These are phyloP conservation scores for Zaprionus kolodkinae DNA, from an alignment of 1,140 invertebrate genomes.

Conservation along the genomic window DNA sequence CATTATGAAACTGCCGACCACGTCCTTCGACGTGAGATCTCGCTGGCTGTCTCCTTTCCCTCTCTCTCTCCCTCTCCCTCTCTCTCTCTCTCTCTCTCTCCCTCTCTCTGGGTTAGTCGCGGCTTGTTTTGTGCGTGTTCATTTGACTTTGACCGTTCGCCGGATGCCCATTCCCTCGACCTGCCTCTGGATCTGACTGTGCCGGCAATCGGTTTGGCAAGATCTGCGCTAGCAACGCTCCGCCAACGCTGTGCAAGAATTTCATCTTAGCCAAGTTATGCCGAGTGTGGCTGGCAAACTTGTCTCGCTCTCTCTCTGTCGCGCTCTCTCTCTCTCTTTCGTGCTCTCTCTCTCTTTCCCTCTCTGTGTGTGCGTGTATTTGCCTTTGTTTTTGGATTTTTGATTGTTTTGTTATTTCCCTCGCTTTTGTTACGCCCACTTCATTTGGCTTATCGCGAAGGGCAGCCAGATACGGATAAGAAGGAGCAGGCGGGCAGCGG, in stretches of 20 bases:
- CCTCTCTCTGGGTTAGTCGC: too few species aligned
- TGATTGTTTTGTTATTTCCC: slow-evolving; percentile 41
- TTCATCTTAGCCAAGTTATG: slow-evolving; percentile 37
- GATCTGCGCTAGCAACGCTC: slow-evolving; percentile 68
- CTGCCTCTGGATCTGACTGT: background rate
- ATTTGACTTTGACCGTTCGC: slow-evolving; percentile 70
- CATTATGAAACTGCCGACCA: slow-evolving; percentile 64
- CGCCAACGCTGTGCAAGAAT: slow-evolving; percentile 56
- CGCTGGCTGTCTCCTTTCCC: background rate
- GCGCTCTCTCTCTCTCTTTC: background rate
- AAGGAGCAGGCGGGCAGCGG: too few species aligned
- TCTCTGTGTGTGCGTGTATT: slow-evolving; percentile 25
- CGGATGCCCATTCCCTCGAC: slow-evolving; percentile 6
- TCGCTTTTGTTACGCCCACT: slow-evolving; percentile 63
- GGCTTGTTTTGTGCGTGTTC: slow-evolving; percentile 68
- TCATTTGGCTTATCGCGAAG: slow-evolving; percentile 66
- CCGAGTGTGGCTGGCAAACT: slow-evolving; percentile 34
- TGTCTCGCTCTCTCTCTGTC: slow-evolving; percentile 14
- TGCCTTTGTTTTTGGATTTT: slow-evolving; percentile 28
- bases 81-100: slow-evolving; percentile 16
- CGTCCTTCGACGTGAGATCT: slow-evolving; percentile 40
- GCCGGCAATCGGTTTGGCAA: slow-evolving; percentile 48
- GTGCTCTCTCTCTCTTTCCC: background rate
- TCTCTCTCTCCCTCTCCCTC: background rate
- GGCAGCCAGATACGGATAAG: slow-evolving; percentile 2